Evolutionary conservation across 2,797 vertebrate species (phyloP).

Genomic region (Ispidina lecontei): DNA sequence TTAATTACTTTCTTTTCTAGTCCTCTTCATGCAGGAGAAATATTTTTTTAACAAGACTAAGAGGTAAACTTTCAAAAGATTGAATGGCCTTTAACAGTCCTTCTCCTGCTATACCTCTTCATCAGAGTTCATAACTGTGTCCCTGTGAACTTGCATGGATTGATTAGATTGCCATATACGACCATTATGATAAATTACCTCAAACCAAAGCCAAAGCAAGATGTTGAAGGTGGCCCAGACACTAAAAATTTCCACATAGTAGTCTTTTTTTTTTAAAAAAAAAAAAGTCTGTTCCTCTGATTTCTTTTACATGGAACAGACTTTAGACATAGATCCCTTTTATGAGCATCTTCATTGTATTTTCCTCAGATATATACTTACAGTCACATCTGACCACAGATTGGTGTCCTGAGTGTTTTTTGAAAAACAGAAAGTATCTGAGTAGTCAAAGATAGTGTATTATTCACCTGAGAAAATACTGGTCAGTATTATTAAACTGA

Average conservation of each 20-base stretch:
- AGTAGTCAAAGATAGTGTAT: neutral
- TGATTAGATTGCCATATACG: neutral
- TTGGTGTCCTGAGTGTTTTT: neutral
- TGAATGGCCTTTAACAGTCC: neutral
- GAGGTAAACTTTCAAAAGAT: slow-evolving; percentile 34
- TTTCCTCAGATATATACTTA: neutral
- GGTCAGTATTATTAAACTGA: neutral
- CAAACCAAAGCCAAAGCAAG: neutral
- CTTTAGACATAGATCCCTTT: neutral
- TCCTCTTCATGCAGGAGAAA: neutral
- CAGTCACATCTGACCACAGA: neutral
- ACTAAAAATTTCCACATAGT: neutral
- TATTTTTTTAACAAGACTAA: slow-evolving; percentile 27
- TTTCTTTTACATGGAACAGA: neutral
- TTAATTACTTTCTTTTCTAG: neutral
- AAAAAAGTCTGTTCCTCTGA: neutral
- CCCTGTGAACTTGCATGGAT: neutral
- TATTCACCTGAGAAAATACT: neutral
- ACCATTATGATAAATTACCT: neutral
- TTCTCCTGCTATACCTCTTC: neutral
- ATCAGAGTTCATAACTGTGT: neutral
- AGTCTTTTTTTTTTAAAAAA: neutral
- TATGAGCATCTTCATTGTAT: neutral
- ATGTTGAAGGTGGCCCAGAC: neutral
- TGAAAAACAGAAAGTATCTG: neutral